Conservation (phyloP, 2,888 invertebrate species). For the Shargacucullia verbasci region DNA sequence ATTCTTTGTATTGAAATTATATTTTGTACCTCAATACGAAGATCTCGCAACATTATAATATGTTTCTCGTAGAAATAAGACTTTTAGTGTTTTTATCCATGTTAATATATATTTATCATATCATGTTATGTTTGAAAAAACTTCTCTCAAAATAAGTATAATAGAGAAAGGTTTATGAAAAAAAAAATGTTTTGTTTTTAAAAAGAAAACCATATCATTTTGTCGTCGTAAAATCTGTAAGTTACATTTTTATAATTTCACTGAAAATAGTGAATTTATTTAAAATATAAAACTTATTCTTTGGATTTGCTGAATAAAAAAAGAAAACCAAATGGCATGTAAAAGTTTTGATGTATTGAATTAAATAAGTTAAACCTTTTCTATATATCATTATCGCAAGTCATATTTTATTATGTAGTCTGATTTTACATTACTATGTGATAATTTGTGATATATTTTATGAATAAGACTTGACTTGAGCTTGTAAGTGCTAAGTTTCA, state of each 20-base stretch:
- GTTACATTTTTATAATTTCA: not conserved
- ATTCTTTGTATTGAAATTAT: constrained; percentile 33
- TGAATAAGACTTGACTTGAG: constrained; percentile 61
- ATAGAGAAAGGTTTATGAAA: too few species aligned
- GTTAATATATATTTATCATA: constrained; percentile 11
- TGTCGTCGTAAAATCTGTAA: not conserved
- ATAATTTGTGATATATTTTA: constrained; percentile 79
- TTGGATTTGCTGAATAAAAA: too few species aligned
- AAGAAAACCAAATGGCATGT: too few species aligned
- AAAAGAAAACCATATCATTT: not conserved
- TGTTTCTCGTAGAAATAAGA: constrained; percentile 19
- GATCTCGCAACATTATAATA: constrained; percentile 7
- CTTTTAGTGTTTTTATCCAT: constrained; percentile 22
- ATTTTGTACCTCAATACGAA: constrained; percentile 23
- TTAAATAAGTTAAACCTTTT: not conserved
- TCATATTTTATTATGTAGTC: constrained; percentile 62
- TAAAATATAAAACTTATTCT: not conserved
- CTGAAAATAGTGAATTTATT: not conserved
- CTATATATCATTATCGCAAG: constrained; percentile 31
- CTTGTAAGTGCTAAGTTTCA: constrained; percentile 55
- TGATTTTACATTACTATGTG: constrained; percentile 75
- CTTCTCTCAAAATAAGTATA: too few species aligned
- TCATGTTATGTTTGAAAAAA: not conserved
- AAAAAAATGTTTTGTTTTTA: not conserved
- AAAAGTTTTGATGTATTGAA: too few species aligned